phyloP scores from a whole-genome alignment of 2,888 invertebrate genomes.

The Alcis repandata region DNA sequence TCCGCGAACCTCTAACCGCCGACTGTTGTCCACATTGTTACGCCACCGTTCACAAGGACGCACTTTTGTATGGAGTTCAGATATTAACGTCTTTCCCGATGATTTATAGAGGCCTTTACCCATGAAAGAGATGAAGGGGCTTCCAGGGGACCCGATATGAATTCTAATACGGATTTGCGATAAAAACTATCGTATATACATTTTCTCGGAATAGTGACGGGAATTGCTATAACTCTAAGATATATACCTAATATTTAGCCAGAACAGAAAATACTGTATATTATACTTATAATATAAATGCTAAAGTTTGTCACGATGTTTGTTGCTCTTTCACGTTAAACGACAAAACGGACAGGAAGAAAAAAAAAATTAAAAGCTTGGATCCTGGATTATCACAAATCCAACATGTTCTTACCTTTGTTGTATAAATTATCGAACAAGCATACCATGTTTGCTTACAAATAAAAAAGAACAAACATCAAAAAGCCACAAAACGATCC shows the following conservation, averaged over 20 bases:
- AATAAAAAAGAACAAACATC: neutral
- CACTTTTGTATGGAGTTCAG: conserved; percentile 70
- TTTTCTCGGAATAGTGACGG: conserved; percentile 9
- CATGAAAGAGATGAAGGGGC: conserved; percentile 76
- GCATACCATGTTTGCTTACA: too few species aligned
- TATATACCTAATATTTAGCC: too few species aligned
- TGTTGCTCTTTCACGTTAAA: too few species aligned
- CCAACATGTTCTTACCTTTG: too few species aligned
- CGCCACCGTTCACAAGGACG: conserved; percentile 59
- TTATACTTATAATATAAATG: too few species aligned
- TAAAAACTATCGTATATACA: conserved; percentile 58
- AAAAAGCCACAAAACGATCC: neutral
- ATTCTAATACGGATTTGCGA: conserved; percentile 73
- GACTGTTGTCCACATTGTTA: conserved; percentile 49
- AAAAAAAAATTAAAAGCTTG: too few species aligned
- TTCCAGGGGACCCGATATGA: conserved; percentile 74
- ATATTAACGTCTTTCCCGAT: conserved; percentile 74
- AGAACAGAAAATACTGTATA: neutral
- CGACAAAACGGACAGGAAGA: too few species aligned
- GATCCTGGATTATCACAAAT: too few species aligned
- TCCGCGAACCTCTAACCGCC: conserved; percentile 5
- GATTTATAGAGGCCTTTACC: conserved; percentile 77
- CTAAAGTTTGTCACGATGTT: too few species aligned
- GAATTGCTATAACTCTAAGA: conserved; percentile 9
- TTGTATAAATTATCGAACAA: too few species aligned